phyloP scores from a whole-genome alignment of 2,797 vertebrate species.

The Myotis pilosus region DNA sequence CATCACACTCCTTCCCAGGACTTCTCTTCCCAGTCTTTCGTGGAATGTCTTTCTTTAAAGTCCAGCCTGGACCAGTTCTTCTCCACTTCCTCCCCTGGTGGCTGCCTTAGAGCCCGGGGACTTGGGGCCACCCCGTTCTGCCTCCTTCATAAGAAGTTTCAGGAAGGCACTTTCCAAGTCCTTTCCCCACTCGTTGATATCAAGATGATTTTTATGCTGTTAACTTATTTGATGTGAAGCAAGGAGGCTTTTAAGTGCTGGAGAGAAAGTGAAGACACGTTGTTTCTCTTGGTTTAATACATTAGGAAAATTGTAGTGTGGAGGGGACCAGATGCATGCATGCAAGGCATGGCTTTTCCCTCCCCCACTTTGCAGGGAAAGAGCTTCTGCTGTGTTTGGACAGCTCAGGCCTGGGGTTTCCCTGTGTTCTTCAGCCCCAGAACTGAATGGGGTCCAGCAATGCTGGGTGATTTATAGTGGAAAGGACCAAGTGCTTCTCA shows the following conservation, averaged over 20 bases:
- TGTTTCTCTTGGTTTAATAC: slow-evolving; percentile 46
- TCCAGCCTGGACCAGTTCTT: neutral
- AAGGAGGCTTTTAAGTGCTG: slow-evolving; percentile 57
- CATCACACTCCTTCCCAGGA: neutral
- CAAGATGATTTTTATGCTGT: slow-evolving; percentile 57
- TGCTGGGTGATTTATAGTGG: neutral
- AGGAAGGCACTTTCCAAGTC: neutral
- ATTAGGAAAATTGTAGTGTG: slow-evolving; percentile 64
- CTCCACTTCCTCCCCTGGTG: neutral
- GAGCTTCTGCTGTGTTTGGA: neutral
- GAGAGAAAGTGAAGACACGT: slow-evolving; percentile 53
- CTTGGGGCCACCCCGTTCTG: neutral
- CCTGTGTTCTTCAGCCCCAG: neutral
- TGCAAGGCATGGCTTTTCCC: neutral
- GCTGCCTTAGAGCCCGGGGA: neutral
- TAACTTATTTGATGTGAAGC: slow-evolving; percentile 56
- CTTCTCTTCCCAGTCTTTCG: neutral
- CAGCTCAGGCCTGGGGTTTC: neutral
- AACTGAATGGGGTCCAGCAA: neutral
- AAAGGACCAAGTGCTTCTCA: neutral
- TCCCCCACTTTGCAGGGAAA: neutral
- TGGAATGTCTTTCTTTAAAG: neutral
- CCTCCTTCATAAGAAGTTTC: neutral
- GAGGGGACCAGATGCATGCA: neutral
- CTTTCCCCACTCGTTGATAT: neutral